Evolutionary conservation across 1,140 invertebrate species (phyloP), one percentile per base, ranked within the genome.

Genomic region (Hycleus cichorii): DNA sequence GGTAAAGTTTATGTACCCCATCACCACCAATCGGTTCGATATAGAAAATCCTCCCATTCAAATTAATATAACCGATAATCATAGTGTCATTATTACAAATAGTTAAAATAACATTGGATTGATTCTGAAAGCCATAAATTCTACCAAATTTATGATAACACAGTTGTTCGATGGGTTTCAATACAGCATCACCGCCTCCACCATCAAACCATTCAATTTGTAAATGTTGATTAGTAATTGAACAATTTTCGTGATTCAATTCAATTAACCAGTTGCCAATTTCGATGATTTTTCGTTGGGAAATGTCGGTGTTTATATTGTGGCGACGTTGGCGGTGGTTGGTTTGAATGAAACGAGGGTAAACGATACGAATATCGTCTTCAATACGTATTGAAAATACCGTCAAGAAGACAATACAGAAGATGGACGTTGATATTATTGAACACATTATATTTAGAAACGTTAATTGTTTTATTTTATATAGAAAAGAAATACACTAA

Each of bases 11-110:
- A 55, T 55, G 44, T 45, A 40, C 27, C 54, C 57, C 56, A 40
- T 52, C 56, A 9, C 25, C 32, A 32, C 32, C 32, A 32, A 32
- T 47, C 0, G 78, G 78, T 48, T 78, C 66, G 0, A 81, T 61
- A 55, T 75, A 73, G 57, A 74, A 78, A 4, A 67, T 64, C 8
- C 57, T 59, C 3, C 65, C 58, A 0, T 59, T 66, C 4, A 74
- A 57, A 12, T 65, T 45, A 47, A 80, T 62, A 60, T 76, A 66
- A 3, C 74, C 77, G 42, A 73, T 78, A 49, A 75, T 63, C 18
- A 32, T 32, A 1, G 32, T 32, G 4, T 32, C 4, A 32, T 32
- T 32, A 32, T 32, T 32, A 57, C 77, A 80, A 8, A 79, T 64
- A 3, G 78, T 76, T 2, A 80, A 60, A 0, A 73, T 64, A 10